A percentile compares a stretch with the other conserved stretches of the same genome.
Conservation (phyloP, 2,888 invertebrate genomes). For the Drosophila kuntzei region DNA sequence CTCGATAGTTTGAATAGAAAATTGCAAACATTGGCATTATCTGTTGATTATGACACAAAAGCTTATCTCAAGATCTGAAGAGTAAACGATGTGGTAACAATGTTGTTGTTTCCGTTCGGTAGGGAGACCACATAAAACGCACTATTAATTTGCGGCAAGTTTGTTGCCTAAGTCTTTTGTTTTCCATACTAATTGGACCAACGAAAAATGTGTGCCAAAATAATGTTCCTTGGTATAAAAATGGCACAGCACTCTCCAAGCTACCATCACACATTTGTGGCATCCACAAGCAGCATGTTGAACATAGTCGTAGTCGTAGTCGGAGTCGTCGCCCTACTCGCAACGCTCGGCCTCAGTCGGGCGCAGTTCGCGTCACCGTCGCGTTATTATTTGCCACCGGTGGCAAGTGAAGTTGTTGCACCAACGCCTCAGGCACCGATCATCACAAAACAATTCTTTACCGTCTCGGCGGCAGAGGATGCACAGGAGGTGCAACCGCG, state of each 20-base stretch:
- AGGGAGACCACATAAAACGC: conserved; percentile 44
- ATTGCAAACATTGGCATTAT: neutral
- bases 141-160: conserved; percentile 61
- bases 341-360: neutral
- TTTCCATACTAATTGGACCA: conserved; percentile 53
- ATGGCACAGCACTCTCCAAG: neutral
- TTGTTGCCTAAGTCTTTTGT: conserved; percentile 77
- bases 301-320: conserved; percentile 5
- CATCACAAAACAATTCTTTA: conserved; percentile 84
- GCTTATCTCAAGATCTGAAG: conserved; percentile 22
- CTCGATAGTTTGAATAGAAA: neutral
- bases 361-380: conserved; percentile 11
- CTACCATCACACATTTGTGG: conserved; percentile 41
- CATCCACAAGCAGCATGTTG: conserved; percentile 44
- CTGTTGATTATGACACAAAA: conserved; percentile 3
- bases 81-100: conserved; percentile 26
- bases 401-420: conserved; percentile 10
- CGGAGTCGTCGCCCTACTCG: neutral
- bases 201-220: conserved; percentile 25
- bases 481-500: conserved; percentile 60
- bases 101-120: conserved; percentile 30
- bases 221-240: conserved; percentile 38
- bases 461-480: conserved; percentile 84
- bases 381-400: conserved; percentile 57
- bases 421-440: conserved; percentile 67